Percentiles rank a stretch among this genome's conserved stretches.
phyloP scores from a whole-genome alignment of 2,797 vertebrate species.

The Enteromius mattozi region DNA sequence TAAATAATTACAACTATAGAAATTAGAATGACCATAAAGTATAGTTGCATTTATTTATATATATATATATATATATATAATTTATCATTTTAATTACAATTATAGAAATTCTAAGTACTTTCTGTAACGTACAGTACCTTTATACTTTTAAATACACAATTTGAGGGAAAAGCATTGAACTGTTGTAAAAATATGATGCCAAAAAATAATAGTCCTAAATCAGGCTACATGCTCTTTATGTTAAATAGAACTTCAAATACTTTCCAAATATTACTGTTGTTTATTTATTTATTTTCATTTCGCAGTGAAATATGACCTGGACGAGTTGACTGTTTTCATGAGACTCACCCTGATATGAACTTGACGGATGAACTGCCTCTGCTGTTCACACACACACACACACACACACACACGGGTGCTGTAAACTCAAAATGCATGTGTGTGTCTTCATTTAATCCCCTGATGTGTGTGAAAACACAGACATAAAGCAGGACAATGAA shows the following conservation, averaged over 20 bases:
- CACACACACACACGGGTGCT: neutral
- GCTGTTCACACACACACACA: neutral
- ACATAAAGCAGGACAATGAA: neutral
- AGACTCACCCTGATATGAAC: neutral
- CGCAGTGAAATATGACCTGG: neutral
- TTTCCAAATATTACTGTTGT: no score
- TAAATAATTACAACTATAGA: no score
- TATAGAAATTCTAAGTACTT: neutral
- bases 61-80: no score
- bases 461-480: neutral
- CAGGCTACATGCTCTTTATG: neutral
- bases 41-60: neutral
- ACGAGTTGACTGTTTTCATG: neutral
- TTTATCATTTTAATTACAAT: neutral
- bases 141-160: neutral
- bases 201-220: neutral
- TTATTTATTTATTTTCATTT: no score
- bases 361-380: neutral
- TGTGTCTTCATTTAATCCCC: neutral
- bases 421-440: neutral
- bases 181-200: neutral
- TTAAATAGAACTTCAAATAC: neutral
- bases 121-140: neutral
- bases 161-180: neutral
- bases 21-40: neutral